Evolutionary conservation across 2,888 invertebrate species (phyloP).

Genomic region (Protophormia terraenovae): DNA sequence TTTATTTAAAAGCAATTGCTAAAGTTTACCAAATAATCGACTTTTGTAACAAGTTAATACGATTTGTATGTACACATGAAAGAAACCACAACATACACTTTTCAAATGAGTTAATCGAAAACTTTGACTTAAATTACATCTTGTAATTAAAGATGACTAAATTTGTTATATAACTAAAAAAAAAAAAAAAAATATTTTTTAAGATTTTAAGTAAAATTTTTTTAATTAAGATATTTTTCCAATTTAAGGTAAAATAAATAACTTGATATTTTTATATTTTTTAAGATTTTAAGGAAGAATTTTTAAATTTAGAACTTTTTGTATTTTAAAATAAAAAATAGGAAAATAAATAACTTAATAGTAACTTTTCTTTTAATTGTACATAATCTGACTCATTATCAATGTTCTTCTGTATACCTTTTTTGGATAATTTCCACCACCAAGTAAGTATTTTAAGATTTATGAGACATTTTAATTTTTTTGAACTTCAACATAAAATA

Average conservation of each 20-base stretch:
- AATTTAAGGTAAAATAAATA: no score
- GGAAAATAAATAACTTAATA: no score
- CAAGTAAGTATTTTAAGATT: slow-evolving; percentile 5
- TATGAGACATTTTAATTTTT: slow-evolving; percentile 34
- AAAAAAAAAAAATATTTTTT: background rate
- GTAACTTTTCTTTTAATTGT: background rate
- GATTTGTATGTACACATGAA: slow-evolving; percentile 3
- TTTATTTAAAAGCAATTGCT: slow-evolving; percentile 39
- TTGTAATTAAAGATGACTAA: background rate
- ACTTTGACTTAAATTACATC: background rate
- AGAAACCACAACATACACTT: slow-evolving; percentile 12
- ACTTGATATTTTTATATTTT: no score
- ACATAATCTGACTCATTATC: background rate
- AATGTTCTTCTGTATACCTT: background rate
- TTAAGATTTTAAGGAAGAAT: no score
- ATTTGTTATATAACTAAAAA: background rate
- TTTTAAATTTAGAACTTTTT: no score
- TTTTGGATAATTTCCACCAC: background rate
- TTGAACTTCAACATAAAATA: background rate
- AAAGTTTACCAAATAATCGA: slow-evolving; percentile 45
- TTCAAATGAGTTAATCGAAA: background rate
- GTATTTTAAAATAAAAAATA: no score
- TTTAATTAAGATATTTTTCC: no score
- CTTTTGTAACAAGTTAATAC: slow-evolving; percentile 38
- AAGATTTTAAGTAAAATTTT: no score